Conservation (phyloP, 2,888 invertebrate genomes). For the Eledona agricola region DNA sequence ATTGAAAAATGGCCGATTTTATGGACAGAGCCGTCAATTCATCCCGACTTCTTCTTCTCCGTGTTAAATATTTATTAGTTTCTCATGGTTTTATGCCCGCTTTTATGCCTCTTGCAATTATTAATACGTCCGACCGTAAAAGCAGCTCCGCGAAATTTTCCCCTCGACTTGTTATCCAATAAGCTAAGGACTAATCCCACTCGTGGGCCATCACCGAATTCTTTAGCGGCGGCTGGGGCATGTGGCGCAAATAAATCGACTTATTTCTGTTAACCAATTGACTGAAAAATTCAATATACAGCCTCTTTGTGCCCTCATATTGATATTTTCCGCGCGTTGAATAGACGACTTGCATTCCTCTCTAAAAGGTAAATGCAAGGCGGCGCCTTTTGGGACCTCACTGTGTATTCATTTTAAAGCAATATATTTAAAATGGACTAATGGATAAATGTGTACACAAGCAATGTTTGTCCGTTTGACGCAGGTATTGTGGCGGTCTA, state of each 20-base stretch:
- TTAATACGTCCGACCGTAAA: conserved; percentile 21
- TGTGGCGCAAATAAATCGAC: conserved; percentile 13
- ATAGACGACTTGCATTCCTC: conserved; percentile 33
- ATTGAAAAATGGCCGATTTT: conserved; percentile 53
- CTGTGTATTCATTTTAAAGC: conserved; percentile 52
- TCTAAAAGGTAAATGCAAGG: conserved; percentile 43
- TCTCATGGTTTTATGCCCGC: conserved; percentile 21
- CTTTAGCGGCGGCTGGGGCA: too few relatives aligned
- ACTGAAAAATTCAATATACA: conserved; percentile 39
- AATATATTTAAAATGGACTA: conserved; percentile 58
- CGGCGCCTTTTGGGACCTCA: conserved; percentile 47
- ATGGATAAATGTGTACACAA: conserved; percentile 59
- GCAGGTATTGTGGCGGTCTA: conserved; percentile 56
- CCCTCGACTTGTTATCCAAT: conserved; percentile 5
- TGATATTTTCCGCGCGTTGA: conserved; percentile 29
- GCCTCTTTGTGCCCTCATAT: conserved; percentile 25
- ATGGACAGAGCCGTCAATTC: conserved; percentile 41
- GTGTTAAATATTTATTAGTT: conserved; percentile 37
- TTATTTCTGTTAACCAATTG: conserved; percentile 36
- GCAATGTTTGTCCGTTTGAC: conserved; percentile 56
- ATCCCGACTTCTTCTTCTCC: conserved; percentile 32
- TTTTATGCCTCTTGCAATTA: conserved; percentile 26
- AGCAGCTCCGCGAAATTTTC: conserved; percentile 18
- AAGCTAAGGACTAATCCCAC: too few relatives aligned
- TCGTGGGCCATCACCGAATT: too few relatives aligned